Evolutionary conservation across 2,797 vertebrate genomes (phyloP).

Genomic region (Molothrus aeneus): DNA sequence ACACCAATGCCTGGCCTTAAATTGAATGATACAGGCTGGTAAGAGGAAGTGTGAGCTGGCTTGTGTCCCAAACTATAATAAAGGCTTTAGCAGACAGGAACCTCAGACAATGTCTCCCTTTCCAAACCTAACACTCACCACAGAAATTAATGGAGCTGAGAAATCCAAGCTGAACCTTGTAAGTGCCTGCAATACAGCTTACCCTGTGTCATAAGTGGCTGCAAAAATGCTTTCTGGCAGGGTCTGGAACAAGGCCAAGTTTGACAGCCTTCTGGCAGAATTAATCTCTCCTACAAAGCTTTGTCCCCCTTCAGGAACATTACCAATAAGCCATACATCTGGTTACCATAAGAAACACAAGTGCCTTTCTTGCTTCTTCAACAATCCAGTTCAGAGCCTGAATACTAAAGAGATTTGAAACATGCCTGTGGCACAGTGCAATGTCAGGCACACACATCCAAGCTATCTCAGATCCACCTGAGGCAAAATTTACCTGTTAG

Average conservation of each 20-base stretch:
- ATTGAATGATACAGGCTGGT: neutral
- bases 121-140: neutral
- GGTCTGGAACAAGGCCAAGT: neutral
- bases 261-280: neutral
- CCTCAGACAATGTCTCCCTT: neutral
- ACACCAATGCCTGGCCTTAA: neutral
- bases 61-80: neutral
- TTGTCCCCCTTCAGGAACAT: neutral
- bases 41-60: neutral
- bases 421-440: neutral
- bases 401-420: neutral
- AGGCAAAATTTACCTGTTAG: neutral
- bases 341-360: neutral
- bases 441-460: neutral
- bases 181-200: neutral
- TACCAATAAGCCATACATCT: neutral
- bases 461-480: neutral
- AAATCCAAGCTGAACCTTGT: neutral
- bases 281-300: neutral
- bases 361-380: neutral
- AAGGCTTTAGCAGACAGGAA: neutral
- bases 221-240: neutral
- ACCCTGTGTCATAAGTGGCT: neutral
- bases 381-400: neutral
- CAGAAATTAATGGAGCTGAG: neutral